phyloP scores from a whole-genome alignment of 2,888 invertebrate species.

The Melipona bicolor region DNA sequence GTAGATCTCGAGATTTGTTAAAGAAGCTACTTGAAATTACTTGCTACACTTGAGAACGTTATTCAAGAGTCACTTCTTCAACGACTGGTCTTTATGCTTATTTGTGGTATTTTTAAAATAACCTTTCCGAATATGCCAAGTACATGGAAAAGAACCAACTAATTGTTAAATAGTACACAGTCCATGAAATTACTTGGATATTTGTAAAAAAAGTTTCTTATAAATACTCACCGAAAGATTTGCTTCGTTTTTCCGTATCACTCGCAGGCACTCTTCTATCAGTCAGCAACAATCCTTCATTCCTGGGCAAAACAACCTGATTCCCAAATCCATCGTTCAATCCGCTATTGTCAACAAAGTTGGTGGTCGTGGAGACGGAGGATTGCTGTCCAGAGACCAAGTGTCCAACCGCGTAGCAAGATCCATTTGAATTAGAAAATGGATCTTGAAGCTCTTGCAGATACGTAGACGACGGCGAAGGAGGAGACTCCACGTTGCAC shows the following conservation, averaged over 20 bases:
- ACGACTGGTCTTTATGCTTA: neutral
- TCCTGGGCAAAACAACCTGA: conserved; percentile 84
- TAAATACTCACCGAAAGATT: conserved; percentile 71
- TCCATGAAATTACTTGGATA: neutral
- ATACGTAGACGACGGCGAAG: conserved; percentile 67
- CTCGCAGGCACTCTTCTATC: conserved; percentile 48
- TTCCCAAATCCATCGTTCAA: conserved; percentile 75
- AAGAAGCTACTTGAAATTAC: conserved; percentile 10
- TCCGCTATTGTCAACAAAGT: conserved; percentile 35
- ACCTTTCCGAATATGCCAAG: neutral
- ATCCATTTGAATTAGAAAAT: conserved; percentile 57
- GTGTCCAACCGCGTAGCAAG: conserved; percentile 79
- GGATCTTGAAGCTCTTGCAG: conserved; percentile 71
- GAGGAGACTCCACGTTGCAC: conserved; percentile 48
- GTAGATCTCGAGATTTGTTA: neutral
- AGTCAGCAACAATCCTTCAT: conserved; percentile 75
- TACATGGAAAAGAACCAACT: neutral
- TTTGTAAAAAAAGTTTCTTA: no score
- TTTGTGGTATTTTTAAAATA: neutral
- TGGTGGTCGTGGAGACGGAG: conserved; percentile 17
- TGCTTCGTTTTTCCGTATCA: conserved; percentile 54
- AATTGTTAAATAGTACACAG: neutral
- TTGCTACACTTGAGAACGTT: neutral
- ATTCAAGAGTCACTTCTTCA: neutral
- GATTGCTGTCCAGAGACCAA: conserved; percentile 74